phyloP scores from a whole-genome alignment of 2,113 vertebrate species.

The Hipposideros armiger region DNA sequence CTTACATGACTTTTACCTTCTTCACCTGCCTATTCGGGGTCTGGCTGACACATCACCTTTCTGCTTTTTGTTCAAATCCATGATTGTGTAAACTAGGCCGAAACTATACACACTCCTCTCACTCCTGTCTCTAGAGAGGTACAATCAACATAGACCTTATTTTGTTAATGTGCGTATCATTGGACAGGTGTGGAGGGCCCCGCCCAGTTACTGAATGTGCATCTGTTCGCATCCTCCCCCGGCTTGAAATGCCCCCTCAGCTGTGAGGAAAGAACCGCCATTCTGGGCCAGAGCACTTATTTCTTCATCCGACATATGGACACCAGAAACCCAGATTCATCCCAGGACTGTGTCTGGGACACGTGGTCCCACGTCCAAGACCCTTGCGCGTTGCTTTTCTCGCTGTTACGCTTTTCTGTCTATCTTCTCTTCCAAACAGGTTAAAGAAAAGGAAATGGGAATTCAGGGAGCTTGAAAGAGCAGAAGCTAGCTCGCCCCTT shows the following conservation, averaged over 20 bases:
- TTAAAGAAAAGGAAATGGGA: not conserved
- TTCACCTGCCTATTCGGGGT: not conserved
- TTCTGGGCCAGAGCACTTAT: fast-evolving
- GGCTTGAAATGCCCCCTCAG: not conserved
- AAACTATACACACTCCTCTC: not conserved
- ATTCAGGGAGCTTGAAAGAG: not conserved
- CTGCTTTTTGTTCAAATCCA: not conserved
- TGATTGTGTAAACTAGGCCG: too few relatives aligned
- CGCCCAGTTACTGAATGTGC: not conserved
- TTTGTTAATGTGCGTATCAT: not conserved
- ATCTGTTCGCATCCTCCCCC: not conserved
- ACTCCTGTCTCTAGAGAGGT: not conserved
- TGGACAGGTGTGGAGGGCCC: too few relatives aligned
- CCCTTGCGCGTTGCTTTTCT: not conserved
- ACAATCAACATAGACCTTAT: fast-evolving
- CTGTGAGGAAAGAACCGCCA: not conserved
- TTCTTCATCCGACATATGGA: not conserved
- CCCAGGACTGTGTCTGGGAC: not conserved
- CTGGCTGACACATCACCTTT: not conserved
- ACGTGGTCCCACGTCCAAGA: too few relatives aligned
- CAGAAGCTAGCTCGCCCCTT: not conserved
- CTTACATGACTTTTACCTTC: not conserved
- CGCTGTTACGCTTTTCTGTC: not conserved
- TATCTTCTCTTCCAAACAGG: not conserved
- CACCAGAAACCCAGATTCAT: not conserved